Conservation (phyloP, 2,888 invertebrate genomes). For the Cephus runcator region DNA sequence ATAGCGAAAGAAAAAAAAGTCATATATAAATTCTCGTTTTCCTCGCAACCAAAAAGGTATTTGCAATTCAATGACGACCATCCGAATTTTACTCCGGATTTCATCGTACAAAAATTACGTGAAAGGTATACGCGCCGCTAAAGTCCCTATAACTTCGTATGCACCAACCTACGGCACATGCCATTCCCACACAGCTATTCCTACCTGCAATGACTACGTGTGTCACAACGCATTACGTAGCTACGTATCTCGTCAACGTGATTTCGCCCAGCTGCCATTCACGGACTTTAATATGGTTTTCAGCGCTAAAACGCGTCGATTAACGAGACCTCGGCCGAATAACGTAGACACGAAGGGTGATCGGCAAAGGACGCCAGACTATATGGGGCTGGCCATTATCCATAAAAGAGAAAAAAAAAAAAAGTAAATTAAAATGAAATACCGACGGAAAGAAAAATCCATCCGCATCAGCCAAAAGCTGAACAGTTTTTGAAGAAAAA, state of each 20-base stretch:
- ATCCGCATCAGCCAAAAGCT: not conserved
- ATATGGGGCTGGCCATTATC: not conserved
- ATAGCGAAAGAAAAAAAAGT: not conserved
- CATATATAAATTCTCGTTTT: not conserved
- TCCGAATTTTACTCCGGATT: no score
- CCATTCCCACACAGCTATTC: not conserved
- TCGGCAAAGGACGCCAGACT: not conserved
- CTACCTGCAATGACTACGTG: not conserved
- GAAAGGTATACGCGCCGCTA: not conserved
- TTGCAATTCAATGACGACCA: no score
- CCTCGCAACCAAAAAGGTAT: no score
- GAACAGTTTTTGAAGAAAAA: not conserved
- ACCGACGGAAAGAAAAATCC: not conserved
- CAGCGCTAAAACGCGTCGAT: constrained; percentile 43
- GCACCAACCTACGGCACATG: not conserved
- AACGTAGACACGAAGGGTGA: constrained; percentile 4
- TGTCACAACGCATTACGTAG: constrained; percentile 28
- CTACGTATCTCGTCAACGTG: constrained; percentile 33
- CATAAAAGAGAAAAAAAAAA: not conserved
- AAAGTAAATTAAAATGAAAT: not conserved
- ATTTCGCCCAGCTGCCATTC: constrained; percentile 42
- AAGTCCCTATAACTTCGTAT: not conserved
- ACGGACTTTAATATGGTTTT: constrained; percentile 48
- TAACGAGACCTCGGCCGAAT: constrained; percentile 39
- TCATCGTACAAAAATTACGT: not conserved